phyloP scores from a whole-genome alignment of 2,797 vertebrate species.

The Tinamus major region DNA sequence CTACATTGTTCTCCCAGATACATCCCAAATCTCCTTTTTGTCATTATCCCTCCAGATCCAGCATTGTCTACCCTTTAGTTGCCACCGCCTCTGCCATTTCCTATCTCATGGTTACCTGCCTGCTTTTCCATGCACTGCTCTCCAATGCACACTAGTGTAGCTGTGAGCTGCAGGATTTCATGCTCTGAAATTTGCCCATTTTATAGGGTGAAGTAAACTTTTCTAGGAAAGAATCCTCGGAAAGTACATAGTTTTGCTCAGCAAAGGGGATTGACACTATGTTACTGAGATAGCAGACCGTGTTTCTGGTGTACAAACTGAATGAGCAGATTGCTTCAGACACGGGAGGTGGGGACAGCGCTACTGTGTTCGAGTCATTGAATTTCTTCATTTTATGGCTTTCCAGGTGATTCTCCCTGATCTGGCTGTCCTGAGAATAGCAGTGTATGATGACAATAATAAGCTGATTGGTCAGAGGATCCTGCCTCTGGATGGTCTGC shows the following conservation, averaged over 20 bases:
- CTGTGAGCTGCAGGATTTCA: not conserved
- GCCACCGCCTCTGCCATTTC: not conserved
- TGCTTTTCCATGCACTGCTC: not conserved
- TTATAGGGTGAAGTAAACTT: not conserved
- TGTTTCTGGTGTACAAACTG: not conserved
- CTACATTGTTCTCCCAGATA: not conserved
- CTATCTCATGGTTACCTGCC: not conserved
- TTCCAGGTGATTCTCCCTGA: constrained; percentile 95
- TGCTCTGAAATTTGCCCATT: not conserved
- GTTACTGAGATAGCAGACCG: not conserved
- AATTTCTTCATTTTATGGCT: constrained; percentile 22
- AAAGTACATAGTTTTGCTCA: not conserved
- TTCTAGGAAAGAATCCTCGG: not conserved
- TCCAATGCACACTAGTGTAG: not conserved
- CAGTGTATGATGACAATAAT: constrained; percentile 97
- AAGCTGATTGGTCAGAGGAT: constrained; percentile 97
- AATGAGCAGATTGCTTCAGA: not conserved
- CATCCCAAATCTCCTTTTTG: not conserved
- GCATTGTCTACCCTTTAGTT: not conserved
- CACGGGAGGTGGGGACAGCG: not conserved
- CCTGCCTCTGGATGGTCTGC: constrained; percentile 95
- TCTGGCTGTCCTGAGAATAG: constrained; percentile 95
- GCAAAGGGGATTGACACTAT: not conserved
- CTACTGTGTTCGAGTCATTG: not conserved
- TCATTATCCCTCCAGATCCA: not conserved